Base-by-base conservation (phyloP, 2,797 vertebrate species). In the Orientallactaga sibirica region DNA sequence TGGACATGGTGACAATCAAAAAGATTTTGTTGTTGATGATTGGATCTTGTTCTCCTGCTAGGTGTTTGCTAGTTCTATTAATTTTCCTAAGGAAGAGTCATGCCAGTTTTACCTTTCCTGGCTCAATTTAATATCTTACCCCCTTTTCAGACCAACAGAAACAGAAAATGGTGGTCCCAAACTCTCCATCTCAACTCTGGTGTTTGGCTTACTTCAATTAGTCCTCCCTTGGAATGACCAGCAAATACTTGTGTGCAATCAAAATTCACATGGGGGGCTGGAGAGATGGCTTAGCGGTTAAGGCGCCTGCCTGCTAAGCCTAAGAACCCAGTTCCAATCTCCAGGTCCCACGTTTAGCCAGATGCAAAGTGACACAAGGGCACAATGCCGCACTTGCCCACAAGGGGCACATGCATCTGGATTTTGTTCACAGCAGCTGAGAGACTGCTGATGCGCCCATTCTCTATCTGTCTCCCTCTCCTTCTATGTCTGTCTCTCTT, bases 161-260 rank as follows among this genome's bases (percentile, higher is more conserved):
- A 76, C 25, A 55, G 67, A 91, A 96, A 92, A 84, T 37, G 5
- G 25, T 82, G 67, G 16, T 78, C 41, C n/a, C 43, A 88, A 27
- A 86, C 62, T 91, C 24, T 58, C 11, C n/a, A 66, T 81, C 78
- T 93, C 86, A 85, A 64, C 19, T 83, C 11, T 80, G 48, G 41
- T 92, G 29, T 78, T 58, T 87, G 52, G 16, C 68, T 25, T 19
- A 41, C 22, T 87, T 95, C 76, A 75, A 8, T 83, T 80, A 88
- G 61, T 3, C 19, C 33, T 88, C 48, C 83, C 90, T 94, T 73
- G 29, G 82, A 87, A 94, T 90, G 64, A 88, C 77, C 88, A 79
- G 33, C 24, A 93, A 93, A 88, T 73, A 95, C 86, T 77, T 95
- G 25, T 29, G 64, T 68, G 27, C 27, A 77, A 82, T 41, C 70